Evolutionary conservation across 1,140 invertebrate genomes (phyloP), one percentile per base, ranked within the genome.

Genomic region (Drosophila ambigua): DNA sequence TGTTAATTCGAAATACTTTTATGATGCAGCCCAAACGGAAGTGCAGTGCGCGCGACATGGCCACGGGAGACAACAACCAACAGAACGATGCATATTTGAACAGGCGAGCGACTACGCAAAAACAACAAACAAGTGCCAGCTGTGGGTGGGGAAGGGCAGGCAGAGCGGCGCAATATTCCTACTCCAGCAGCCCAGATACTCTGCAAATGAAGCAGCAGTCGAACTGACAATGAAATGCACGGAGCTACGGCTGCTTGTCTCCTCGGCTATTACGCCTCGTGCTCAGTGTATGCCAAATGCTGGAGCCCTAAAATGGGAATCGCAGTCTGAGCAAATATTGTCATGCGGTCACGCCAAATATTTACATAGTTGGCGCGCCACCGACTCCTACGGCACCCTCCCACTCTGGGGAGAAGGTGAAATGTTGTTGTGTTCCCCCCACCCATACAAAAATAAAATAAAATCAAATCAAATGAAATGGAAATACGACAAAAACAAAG

Each of bases 241-340:
- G 13, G 35, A 39, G 35, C 4, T 11, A 9, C 7, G 2, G 8
- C 9, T 35, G 11, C 35, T 39, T 13, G 35, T 13, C 35, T 13
- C 11, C 2, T 39, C 35, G 11, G 11, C 5, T 39, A 39, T 39
- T 39, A 39, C 11, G 11, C 31, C 4, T 39, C 5, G 5, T 28
- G 5, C 5, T 28, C 35, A 13, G 35, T 39, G 35, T 39, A 13
- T 13, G 35, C 35, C 35, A 4, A 39, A 11, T 13, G 35, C 20
- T 28, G 62, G 20, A 31, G 20, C 31, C 63, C 16, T 28, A 72
- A 72, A 72, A 72, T 60, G 53, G 26, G 68, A 76, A 76, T 76
- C 72, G 69, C 72, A 83, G 75, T 83, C 83, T 79, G 83, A 71
- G 77, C 72, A 83, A 79, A 88, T 88, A 83, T 83, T 87, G 79